Base-by-base conservation (phyloP, 2,113 vertebrate genomes). In the Alouatta palliata region DNA sequence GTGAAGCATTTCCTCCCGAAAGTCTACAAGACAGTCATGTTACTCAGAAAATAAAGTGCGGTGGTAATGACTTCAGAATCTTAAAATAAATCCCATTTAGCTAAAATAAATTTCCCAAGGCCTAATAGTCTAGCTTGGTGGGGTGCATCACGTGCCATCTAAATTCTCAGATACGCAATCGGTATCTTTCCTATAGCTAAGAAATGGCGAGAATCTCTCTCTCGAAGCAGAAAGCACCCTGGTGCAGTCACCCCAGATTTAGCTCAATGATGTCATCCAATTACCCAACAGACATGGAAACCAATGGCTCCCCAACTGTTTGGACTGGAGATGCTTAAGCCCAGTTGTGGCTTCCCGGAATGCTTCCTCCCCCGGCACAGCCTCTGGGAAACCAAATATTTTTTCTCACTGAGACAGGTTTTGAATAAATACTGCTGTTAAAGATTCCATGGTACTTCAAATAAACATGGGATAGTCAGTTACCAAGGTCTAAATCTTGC, bases 101-200 rank as follows among this genome's bases (percentile, higher is more conserved):
- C 80, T 56, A 30, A 80, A 61, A 1, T 10, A 5, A 49, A 21
- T 12, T 20, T 58, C 49, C 64, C 32, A 21, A 35, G 13, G 80
- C 11, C 83, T 43, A 3, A 35, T 6, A 6, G 6, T 13, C 21
- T 2, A 17, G 37, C 43, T 45, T 6, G 17, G 20, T 8, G 1
- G 27, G 0, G 58, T 27, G 12, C 70, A 58, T 21, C 30, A 3
- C n/a, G 20, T 30, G 5, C 5, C 40, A 45, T 14, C 77, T n/a
- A 12, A n/a, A 7, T 43, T 45, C 87, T 52, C 71, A 32, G 3
- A 1, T 0, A 32, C 0, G 1, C 4, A 12, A 3, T 1, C 4
- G 16, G 64, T 32, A 2, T n/a, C 40, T n/a, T 40, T 30, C 25
- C 27, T 10, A 5, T 0, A 5, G 52, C 17, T 20, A 8, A 40